Evolutionary conservation across 2,113 vertebrate genomes (phyloP).

Genomic region (Baryphthengus martii): DNA sequence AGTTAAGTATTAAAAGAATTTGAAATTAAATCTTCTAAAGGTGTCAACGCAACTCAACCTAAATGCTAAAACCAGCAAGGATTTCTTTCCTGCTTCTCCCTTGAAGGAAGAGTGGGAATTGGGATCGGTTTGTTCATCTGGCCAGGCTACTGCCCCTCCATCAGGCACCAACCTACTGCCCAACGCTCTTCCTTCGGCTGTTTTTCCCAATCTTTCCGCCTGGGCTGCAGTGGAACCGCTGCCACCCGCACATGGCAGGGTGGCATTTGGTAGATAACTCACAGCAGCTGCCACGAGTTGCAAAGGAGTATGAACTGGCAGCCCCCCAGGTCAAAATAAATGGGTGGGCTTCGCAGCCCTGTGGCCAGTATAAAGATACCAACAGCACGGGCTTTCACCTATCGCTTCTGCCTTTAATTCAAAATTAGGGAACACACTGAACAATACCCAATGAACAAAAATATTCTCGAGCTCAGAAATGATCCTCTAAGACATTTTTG

Average conservation of each 20-base stretch:
- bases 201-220: background rate
- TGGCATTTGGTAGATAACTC: fast-evolving
- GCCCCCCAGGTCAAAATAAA: background rate
- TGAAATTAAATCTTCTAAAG: background rate
- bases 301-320: background rate
- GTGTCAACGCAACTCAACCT: background rate
- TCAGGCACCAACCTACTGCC: background rate
- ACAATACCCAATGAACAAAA: background rate
- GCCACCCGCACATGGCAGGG: fast-evolving
- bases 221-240: background rate
- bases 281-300: background rate
- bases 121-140: background rate
- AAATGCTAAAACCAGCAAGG: background rate
- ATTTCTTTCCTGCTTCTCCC: background rate
- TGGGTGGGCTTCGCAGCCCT: background rate
- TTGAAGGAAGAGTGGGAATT: background rate
- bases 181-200: background rate
- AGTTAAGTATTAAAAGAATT: background rate
- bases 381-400: background rate
- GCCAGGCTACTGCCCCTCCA: background rate
- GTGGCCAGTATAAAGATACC: background rate
- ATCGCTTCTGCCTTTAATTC: background rate
- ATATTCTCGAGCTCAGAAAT: background rate
- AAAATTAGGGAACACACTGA: background rate
- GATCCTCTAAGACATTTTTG: background rate